These are phyloP conservation scores for Agrypnus murinus DNA, from an alignment of 2,888 invertebrate genomes.

Conservation along the genomic window DNA sequence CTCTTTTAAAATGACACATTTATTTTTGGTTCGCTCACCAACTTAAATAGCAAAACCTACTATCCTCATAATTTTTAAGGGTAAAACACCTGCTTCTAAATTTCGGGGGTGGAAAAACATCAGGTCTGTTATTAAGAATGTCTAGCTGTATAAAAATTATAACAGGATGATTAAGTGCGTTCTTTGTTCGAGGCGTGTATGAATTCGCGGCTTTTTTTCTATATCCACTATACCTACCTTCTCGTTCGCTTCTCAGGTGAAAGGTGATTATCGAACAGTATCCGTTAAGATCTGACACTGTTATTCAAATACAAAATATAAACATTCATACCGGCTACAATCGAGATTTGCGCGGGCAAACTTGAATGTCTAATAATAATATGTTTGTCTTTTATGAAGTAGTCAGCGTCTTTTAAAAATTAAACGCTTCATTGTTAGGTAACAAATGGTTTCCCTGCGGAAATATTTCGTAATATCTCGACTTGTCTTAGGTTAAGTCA, in stretches of 20 bases:
- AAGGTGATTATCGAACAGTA: constrained; percentile 23
- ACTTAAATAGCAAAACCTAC: neutral
- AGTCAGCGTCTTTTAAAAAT: constrained; percentile 11
- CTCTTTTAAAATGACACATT: neutral
- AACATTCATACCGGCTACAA: constrained; percentile 7
- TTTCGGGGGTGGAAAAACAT: constrained; percentile 15
- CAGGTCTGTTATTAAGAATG: constrained; percentile 20
- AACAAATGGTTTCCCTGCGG: constrained; percentile 19
- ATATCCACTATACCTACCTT: neutral
- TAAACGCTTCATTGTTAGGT: constrained; percentile 15
- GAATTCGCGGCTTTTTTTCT: constrained; percentile 12
- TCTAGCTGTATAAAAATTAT: constrained; percentile 7
- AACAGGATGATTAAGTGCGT: constrained; percentile 19
- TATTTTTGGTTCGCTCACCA: neutral
- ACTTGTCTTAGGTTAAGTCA: constrained; percentile 20
- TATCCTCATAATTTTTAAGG: constrained; percentile 18
- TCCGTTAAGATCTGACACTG: constrained; percentile 16
- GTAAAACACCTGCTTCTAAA: constrained; percentile 14
- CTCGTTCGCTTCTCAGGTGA: constrained; percentile 11
- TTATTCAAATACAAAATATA: constrained; percentile 25
- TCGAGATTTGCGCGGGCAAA: neutral
- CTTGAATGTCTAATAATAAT: constrained; percentile 8
- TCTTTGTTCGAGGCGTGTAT: constrained; percentile 22
- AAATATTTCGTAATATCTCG: constrained; percentile 5
- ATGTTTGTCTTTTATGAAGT: constrained; percentile 15